phyloP scores from a whole-genome alignment of 2,888 invertebrate genomes.

The Coenonympha arcania region DNA sequence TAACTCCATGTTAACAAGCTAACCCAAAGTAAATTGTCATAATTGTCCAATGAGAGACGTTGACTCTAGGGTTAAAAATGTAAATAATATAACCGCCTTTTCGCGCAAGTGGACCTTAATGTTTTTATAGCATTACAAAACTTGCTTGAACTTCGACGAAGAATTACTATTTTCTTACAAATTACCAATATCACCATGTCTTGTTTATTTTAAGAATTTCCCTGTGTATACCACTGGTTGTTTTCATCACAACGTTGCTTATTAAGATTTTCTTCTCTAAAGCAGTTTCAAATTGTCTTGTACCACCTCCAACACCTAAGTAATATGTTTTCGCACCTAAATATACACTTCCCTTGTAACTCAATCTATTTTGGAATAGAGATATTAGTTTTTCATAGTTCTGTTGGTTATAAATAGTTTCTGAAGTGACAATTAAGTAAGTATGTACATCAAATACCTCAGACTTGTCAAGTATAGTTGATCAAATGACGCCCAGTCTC shows the following conservation, averaged over 20 bases:
- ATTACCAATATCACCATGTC: slow-evolving; percentile 15
- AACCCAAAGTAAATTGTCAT: no score
- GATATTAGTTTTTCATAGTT: slow-evolving; percentile 85
- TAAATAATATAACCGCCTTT: no score
- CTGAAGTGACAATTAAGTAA: slow-evolving; percentile 94
- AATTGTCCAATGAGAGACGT: no score
- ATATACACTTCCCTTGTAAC: slow-evolving; percentile 76
- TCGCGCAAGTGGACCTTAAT: no score
- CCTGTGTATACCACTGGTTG: slow-evolving; percentile 75
- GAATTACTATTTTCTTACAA: no score
- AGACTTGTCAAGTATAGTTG: slow-evolving; percentile 44
- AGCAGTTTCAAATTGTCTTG: slow-evolving; percentile 81
- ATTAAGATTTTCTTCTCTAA: slow-evolving; percentile 74
- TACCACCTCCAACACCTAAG: slow-evolving; percentile 95
- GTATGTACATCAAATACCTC: slow-evolving; percentile 82
- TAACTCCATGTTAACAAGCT: no score
- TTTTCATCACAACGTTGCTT: slow-evolving; percentile 77
- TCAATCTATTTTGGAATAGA: slow-evolving; percentile 78
- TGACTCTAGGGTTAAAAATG: no score
- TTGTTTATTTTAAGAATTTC: slow-evolving; percentile 75
- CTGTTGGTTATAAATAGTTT: slow-evolving; percentile 90
- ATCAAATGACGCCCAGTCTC: slow-evolving; percentile 82
- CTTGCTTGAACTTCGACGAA: no score
- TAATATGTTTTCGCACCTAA: slow-evolving; percentile 94
- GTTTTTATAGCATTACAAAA: no score